phyloP scores from a whole-genome alignment of 2,797 vertebrate species.

The Chaetophractus vellerosus region DNA sequence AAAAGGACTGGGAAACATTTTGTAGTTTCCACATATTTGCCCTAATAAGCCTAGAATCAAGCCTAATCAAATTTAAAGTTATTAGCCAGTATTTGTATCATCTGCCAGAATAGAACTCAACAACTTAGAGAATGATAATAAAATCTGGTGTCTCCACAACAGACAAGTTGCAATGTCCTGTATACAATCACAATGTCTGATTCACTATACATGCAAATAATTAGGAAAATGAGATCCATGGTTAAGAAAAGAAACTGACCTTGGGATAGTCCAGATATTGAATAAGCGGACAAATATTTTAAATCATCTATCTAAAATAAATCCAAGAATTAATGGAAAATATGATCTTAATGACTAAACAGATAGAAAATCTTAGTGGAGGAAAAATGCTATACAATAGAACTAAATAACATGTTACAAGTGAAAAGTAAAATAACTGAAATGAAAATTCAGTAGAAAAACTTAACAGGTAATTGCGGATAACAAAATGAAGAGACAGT shows the following conservation, averaged over 20 bases:
- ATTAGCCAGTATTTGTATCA: not conserved
- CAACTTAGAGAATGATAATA: not conserved
- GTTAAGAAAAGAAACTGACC: not conserved
- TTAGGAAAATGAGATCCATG: not conserved
- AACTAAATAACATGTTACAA: not conserved
- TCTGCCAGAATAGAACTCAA: not conserved
- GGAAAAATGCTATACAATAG: not conserved
- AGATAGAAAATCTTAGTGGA: not conserved
- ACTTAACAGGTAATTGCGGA: not conserved
- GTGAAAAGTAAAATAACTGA: not conserved
- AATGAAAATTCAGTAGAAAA: not conserved
- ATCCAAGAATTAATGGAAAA: not conserved
- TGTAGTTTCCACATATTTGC: not conserved
- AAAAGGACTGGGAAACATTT: not conserved
- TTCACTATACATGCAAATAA: not conserved
- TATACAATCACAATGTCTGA: not conserved
- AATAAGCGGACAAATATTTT: not conserved
- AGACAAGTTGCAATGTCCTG: not conserved
- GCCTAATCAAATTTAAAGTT: not conserved
- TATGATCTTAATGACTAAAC: not conserved
- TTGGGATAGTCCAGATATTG: not conserved
- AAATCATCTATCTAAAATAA: not conserved
- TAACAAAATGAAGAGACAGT: not conserved
- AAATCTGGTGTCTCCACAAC: not conserved
- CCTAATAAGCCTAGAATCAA: not conserved